A percentile compares a stretch with the other conserved stretches of the same genome.
phyloP scores from a whole-genome alignment of 2,888 invertebrate species.

The Nephrotoma flavescens region DNA sequence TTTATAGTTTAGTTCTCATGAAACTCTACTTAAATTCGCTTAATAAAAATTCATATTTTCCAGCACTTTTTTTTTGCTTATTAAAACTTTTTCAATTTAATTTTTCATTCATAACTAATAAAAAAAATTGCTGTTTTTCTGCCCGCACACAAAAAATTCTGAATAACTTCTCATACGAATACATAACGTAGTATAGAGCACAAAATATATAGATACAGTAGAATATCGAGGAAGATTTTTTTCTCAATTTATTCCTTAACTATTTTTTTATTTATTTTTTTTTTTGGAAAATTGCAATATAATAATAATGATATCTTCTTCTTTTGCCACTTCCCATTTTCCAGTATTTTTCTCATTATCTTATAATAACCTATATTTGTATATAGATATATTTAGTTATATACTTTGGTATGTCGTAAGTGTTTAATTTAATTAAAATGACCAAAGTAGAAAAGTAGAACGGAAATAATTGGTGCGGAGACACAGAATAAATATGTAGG shows the following conservation, averaged over 20 bases:
- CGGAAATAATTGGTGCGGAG: not conserved
- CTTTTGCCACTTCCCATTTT: not conserved
- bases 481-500: not conserved
- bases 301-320: not conserved
- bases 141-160: not conserved
- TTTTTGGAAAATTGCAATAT: not conserved
- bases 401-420: not conserved
- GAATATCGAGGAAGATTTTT: not conserved
- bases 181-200: not conserved
- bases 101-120: not conserved
- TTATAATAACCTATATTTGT: not conserved
- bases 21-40: not conserved
- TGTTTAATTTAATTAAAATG: not conserved
- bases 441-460: not conserved
- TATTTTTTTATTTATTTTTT: not conserved
- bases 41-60: not conserved
- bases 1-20: not conserved
- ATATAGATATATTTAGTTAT: not conserved
- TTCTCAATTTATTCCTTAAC: not conserved
- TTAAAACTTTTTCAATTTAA: not conserved
- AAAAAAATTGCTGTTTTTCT: not conserved
- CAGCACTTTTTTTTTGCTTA: not conserved
- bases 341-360: not conserved
- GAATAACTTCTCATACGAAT: not conserved
- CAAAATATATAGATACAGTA: not conserved